These are phyloP conservation scores for Scotopteryx bipunctaria DNA, from an alignment of 2,888 invertebrate species.

Conservation along the genomic window DNA sequence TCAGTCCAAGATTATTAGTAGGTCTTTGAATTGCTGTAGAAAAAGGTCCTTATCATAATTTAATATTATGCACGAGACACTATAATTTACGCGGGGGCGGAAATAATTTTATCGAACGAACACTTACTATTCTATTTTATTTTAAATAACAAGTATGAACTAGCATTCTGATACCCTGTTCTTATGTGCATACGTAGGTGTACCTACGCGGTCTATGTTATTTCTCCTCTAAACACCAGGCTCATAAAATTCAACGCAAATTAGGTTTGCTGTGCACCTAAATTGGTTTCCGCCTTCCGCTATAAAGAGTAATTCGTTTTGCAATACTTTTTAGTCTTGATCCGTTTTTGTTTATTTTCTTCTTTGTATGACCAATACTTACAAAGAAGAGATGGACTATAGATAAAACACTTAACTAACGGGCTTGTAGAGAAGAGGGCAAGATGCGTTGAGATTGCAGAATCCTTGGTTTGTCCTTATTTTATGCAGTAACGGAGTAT, in stretches of 20 bases:
- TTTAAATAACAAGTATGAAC: neutral
- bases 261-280: constrained; percentile 30
- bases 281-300: constrained; percentile 27
- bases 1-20: no score
- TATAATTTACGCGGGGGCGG: no score
- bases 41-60: no score
- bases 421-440: no score
- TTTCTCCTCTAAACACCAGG: constrained; percentile 12
- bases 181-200: neutral
- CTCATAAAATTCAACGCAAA: constrained; percentile 35
- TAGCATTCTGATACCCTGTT: neutral
- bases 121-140: no score
- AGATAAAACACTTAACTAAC: neutral
- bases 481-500: no score
- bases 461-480: no score
- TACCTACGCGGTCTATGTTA: neutral
- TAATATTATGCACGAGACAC: no score
- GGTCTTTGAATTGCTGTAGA: no score
- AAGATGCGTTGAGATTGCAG: no score
- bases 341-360: neutral
- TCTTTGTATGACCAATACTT: neutral
- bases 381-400: neutral
- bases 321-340: constrained; percentile 7
- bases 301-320: constrained; percentile 20
- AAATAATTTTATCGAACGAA: no score